phyloP scores from a whole-genome alignment of 2,113 vertebrate species.

The Nyctibius bracteatus region DNA sequence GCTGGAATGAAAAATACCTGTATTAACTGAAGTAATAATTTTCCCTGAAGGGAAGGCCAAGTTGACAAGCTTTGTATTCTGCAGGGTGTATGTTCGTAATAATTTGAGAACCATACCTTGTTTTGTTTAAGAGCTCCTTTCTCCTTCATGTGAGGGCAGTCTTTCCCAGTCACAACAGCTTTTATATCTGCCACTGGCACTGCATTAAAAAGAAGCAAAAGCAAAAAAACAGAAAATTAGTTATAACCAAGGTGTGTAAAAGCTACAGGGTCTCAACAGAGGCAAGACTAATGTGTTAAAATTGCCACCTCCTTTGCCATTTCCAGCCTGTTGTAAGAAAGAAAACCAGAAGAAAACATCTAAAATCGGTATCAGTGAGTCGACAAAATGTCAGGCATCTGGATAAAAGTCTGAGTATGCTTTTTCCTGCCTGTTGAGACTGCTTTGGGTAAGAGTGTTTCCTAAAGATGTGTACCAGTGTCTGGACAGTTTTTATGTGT shows the following conservation, averaged over 20 bases:
- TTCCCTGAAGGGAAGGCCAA: not conserved
- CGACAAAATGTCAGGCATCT: not conserved
- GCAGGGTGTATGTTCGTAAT: not conserved
- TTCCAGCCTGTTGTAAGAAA: not conserved
- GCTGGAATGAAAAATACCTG: not conserved
- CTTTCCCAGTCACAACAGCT: conserved; percentile 97
- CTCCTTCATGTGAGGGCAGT: conserved; percentile 99
- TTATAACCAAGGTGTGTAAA: not conserved
- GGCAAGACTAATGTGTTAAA: not conserved
- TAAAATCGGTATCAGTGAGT: not conserved
- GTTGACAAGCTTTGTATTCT: not conserved
- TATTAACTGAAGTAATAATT: no score
- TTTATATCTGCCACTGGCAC: conserved; percentile 99
- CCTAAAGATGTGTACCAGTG: not conserved
- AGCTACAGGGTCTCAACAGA: not conserved
- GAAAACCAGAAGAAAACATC: not conserved
- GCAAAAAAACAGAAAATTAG: not conserved
- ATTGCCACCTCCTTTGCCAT: not conserved
- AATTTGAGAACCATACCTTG: conserved; percentile 80
- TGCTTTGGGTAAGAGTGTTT: not conserved
- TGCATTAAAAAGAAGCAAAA: conserved; percentile 67
- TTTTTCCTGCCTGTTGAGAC: not conserved
- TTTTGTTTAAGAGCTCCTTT: conserved; percentile 99
- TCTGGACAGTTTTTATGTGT: not conserved
- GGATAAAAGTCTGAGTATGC: not conserved